phyloP scores from a whole-genome alignment of 1,140 invertebrate genomes.

The Drosophila baimaii region DNA sequence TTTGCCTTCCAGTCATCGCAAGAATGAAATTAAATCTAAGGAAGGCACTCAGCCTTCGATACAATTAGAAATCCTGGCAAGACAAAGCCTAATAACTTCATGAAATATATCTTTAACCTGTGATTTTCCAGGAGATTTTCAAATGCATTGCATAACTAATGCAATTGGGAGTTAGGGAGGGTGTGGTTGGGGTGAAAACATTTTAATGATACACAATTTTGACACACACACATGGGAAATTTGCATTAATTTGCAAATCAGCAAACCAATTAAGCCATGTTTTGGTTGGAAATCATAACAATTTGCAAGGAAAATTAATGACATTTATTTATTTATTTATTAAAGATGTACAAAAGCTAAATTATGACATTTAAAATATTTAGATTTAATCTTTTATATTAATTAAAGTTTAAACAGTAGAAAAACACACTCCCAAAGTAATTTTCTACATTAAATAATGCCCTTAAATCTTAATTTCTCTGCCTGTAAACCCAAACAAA shows the following conservation, averaged over 20 bases:
- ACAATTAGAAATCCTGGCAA: background rate
- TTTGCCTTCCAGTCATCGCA: constrained; percentile 41
- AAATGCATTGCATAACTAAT: constrained; percentile 1
- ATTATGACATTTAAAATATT: background rate
- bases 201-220: constrained; percentile 5
- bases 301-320: background rate
- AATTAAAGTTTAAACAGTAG: too few species aligned
- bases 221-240: background rate
- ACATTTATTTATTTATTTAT: background rate
- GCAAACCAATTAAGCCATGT: background rate
- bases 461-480: background rate
- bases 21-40: constrained; percentile 18
- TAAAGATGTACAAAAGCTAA: background rate
- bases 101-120: background rate
- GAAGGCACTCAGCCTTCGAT: constrained; percentile 11
- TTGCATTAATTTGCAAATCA: constrained; percentile 7
- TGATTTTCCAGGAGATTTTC: background rate
- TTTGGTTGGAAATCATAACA: background rate
- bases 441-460: background rate
- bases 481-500: background rate
- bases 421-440: background rate
- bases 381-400: background rate
- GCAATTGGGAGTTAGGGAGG: background rate
- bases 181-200: background rate
- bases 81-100: constrained; percentile 23